Percentiles rank a stretch among this genome's conserved stretches.
These are phyloP conservation scores for Drosophila tsacasi DNA, from an alignment of 1,140 invertebrate genomes.

Conservation along the genomic window DNA sequence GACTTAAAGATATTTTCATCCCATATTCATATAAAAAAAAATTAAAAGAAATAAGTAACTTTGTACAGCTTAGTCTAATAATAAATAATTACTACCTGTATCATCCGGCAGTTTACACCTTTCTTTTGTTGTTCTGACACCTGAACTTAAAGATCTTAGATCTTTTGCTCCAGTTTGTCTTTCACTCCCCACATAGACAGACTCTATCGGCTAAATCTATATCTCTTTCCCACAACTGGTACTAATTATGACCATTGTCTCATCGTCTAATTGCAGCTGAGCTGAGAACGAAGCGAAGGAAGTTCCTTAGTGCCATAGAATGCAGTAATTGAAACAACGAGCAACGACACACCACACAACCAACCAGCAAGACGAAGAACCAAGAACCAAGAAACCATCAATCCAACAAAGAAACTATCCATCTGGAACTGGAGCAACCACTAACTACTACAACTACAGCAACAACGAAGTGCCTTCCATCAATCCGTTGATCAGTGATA, in stretches of 20 bases:
- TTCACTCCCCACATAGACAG: neutral
- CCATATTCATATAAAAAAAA: neutral
- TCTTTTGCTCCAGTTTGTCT: constrained; percentile 7
- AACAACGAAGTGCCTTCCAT: constrained; percentile 69
- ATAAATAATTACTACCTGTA: constrained; percentile 7
- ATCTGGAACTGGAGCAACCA: constrained; percentile 28
- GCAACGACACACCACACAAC: constrained; percentile 15
- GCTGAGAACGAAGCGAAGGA: constrained; percentile 50
- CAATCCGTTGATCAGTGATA: constrained; percentile 70
- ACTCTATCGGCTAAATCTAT: constrained; percentile 1
- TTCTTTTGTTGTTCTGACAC: neutral
- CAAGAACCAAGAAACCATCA: constrained; percentile 13
- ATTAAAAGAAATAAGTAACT: neutral
- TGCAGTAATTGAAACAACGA: constrained; percentile 66
- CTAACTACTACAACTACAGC: constrained; percentile 8
- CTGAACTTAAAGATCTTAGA: neutral
- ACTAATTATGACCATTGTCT: constrained; percentile 41
- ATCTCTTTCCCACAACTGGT: constrained; percentile 7
- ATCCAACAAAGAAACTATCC: constrained; percentile 31
- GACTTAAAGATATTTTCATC: no score
- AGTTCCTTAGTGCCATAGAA: constrained; percentile 83
- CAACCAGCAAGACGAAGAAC: constrained; percentile 5
- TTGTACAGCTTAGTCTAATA: neutral
- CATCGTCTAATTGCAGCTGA: constrained; percentile 35
- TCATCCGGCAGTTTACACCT: neutral